phyloP scores from a whole-genome alignment of 1,140 invertebrate genomes.

The Chironomus tepperi region DNA sequence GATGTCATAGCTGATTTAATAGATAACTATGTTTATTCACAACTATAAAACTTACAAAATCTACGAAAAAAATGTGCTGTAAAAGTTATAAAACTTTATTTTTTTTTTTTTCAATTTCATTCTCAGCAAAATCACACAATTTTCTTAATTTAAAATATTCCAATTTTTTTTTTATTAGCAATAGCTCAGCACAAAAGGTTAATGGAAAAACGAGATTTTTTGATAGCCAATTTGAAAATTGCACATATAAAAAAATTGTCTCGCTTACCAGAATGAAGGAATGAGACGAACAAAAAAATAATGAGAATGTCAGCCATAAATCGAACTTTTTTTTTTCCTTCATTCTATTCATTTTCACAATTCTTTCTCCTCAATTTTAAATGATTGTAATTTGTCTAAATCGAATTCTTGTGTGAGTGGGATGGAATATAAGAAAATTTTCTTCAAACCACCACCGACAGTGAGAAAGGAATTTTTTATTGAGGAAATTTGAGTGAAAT shows the following conservation, averaged over 20 bases:
- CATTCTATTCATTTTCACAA: too few relatives aligned
- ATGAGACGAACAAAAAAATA: neutral
- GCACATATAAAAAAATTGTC: neutral
- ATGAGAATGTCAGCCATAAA: slow-evolving; percentile 7
- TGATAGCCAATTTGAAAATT: slow-evolving; percentile 9
- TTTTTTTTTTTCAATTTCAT: neutral
- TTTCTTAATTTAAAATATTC: too few relatives aligned
- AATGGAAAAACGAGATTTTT: neutral
- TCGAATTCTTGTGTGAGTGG: neutral
- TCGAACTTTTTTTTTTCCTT: neutral
- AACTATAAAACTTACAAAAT: neutral
- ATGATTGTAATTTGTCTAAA: slow-evolving; percentile 9
- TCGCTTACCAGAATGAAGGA: neutral
- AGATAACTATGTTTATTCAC: neutral
- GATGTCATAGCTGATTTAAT: neutral
- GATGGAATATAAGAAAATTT: too few relatives aligned
- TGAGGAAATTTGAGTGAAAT: too few relatives aligned
- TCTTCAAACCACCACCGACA: too few relatives aligned
- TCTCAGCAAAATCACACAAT: neutral
- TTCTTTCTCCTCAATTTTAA: neutral
- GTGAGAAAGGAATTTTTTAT: too few relatives aligned
- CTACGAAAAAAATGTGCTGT: neutral
- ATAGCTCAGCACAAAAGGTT: slow-evolving; percentile 12
- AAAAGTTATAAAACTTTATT: neutral
- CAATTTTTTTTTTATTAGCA: slow-evolving; percentile 4